Percentiles rank a stretch among this genome's conserved stretches.
These are phyloP conservation scores for Coilia nasus DNA, from an alignment of 2,797 vertebrate species.

Conservation along the genomic window DNA sequence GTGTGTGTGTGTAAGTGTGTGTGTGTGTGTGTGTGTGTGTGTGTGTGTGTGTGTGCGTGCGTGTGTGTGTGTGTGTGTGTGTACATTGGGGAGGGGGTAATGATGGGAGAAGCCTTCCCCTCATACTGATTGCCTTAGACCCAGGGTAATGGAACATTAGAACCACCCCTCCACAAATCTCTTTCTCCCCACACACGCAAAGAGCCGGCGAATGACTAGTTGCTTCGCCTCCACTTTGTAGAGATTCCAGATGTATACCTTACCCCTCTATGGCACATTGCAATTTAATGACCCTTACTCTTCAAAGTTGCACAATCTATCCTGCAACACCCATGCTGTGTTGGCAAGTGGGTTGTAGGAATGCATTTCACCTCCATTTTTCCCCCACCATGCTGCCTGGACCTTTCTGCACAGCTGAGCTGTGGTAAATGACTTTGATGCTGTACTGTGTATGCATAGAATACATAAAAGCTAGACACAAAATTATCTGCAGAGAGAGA, in stretches of 20 bases:
- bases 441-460: not conserved
- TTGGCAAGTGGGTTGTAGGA: constrained; percentile 5
- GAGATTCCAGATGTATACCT: constrained; percentile 61
- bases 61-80: not conserved
- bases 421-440: not conserved
- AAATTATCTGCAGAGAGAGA: not conserved
- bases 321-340: constrained; percentile 51
- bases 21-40: not conserved
- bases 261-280: constrained; percentile 52
- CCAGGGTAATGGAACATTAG: constrained; percentile 68
- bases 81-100: constrained; percentile 52
- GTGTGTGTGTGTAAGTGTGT: not conserved
- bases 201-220: constrained; percentile 56
- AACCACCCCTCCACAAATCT: constrained; percentile 46
- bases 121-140: constrained; percentile 65
- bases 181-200: constrained; percentile 43
- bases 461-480: constrained; percentile 43
- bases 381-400: not conserved
- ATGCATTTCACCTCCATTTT: constrained; percentile 18
- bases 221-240: constrained; percentile 61
- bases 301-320: constrained; percentile 58
- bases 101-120: constrained; percentile 65
- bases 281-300: constrained; percentile 66
- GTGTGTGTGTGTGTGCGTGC: not conserved
- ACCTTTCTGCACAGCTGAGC: not conserved